phyloP scores from a whole-genome alignment of 2,113 vertebrate genomes.

The Ptyas mucosa region DNA sequence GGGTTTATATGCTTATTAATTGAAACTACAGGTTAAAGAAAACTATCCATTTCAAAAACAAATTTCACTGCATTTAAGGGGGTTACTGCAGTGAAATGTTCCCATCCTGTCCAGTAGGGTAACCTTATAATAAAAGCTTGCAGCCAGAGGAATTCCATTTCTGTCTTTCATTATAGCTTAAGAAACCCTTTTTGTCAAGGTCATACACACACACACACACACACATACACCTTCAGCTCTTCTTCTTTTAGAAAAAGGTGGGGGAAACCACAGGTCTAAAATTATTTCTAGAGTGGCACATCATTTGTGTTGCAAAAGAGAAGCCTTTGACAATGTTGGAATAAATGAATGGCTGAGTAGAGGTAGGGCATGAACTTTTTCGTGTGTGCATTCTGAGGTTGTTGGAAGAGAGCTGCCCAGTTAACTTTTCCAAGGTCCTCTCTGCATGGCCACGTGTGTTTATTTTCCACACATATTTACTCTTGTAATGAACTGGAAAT shows the following conservation, averaged over 20 bases:
- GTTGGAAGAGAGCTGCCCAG: not conserved
- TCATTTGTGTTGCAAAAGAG: not conserved
- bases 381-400: not conserved
- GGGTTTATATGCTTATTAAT: not conserved
- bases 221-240: not conserved
- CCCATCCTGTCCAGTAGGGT: not conserved
- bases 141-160: not conserved
- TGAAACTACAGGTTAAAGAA: not conserved
- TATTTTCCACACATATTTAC: not conserved
- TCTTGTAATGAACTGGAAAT: slow-evolving; percentile 2
- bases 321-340: not conserved
- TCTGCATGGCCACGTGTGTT: not conserved
- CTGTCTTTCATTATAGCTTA: not conserved
- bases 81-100: not conserved
- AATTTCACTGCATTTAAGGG: not conserved
- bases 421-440: not conserved
- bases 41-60: not conserved
- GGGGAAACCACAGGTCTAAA: not conserved
- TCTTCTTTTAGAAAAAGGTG: not conserved
- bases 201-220: no score
- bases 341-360: not conserved
- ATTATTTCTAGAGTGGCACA: no score
- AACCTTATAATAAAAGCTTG: no score
- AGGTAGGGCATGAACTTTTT: not conserved
- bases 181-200: not conserved